A percentile compares a stretch with the other conserved stretches of the same genome.
Conservation (phyloP, 2,797 vertebrate species). For the Prionace glauca region DNA sequence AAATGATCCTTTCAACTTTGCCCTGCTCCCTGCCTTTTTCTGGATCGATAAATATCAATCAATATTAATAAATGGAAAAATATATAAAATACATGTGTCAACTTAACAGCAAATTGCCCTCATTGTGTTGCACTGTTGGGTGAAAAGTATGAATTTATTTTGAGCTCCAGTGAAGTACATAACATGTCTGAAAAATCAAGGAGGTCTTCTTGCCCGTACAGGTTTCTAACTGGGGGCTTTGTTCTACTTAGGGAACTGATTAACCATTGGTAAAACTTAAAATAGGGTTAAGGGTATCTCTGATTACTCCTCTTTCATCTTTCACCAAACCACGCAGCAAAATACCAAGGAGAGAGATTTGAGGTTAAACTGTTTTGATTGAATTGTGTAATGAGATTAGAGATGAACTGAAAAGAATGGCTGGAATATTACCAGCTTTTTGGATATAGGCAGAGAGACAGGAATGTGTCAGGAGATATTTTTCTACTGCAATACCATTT, state of each 20-base stretch:
- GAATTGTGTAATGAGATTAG: not conserved
- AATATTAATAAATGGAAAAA: not conserved
- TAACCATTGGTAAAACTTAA: not conserved
- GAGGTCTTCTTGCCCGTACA: not conserved
- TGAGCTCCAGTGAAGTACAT: not conserved
- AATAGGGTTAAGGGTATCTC: not conserved
- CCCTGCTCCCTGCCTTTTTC: not conserved
- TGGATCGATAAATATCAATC: not conserved
- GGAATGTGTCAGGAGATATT: too few relatives aligned
- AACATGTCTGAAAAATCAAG: not conserved
- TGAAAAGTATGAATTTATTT: not conserved
- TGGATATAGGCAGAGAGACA: too few relatives aligned
- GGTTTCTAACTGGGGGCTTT: not conserved
- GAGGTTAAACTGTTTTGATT: not conserved
- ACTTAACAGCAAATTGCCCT: too few relatives aligned
- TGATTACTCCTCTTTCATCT: not conserved
- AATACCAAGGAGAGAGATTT: not conserved
- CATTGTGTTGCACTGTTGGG: too few relatives aligned
- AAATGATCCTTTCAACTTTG: not conserved
- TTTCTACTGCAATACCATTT: too few relatives aligned
- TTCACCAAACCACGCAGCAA: not conserved
- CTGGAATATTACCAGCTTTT: too few relatives aligned
- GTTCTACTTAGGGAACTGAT: not conserved
- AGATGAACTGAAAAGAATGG: not conserved
- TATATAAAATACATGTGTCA: not conserved